Evolutionary conservation across 2,888 invertebrate genomes (phyloP).

Genomic region (Pinctada fucata): DNA sequence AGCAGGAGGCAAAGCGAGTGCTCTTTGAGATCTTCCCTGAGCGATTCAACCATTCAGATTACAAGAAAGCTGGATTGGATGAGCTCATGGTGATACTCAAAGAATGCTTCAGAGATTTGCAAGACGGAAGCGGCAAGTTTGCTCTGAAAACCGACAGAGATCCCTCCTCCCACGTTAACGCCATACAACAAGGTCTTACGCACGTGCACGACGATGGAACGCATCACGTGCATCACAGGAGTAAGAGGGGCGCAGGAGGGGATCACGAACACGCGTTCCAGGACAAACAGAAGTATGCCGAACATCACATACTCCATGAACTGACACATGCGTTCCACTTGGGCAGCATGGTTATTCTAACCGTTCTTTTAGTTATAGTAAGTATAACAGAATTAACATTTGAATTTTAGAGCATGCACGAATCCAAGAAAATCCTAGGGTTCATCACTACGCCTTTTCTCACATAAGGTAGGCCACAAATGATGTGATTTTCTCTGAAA

Average conservation of each 20-base stretch:
- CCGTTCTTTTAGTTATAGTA: constrained; percentile 65
- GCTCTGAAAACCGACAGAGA: constrained; percentile 31
- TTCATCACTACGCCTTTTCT: too few species aligned
- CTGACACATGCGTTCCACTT: constrained; percentile 69
- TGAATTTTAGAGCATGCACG: too few species aligned
- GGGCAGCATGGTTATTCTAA: constrained; percentile 67
- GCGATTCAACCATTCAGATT: constrained; percentile 51
- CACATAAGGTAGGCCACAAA: too few species aligned
- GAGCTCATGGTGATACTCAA: constrained; percentile 48
- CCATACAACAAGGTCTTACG: not conserved
- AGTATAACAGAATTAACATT: too few species aligned
- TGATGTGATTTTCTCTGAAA: too few species aligned
- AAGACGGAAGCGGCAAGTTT: constrained; percentile 28
- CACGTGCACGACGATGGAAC: constrained; percentile 9
- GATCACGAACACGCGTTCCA: constrained; percentile 53
- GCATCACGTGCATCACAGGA: constrained; percentile 30
- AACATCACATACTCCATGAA: constrained; percentile 61
- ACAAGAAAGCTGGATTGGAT: constrained; percentile 50
- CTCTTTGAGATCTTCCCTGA: constrained; percentile 56
- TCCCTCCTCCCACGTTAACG: constrained; percentile 3
- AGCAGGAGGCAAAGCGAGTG: constrained; percentile 52
- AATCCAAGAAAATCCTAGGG: too few species aligned
- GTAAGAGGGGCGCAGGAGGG: constrained; percentile 47
- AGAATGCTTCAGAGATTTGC: constrained; percentile 38
- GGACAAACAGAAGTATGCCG: constrained; percentile 52